phyloP scores from a whole-genome alignment of 2,888 invertebrate species.

The Anaspis maculata region DNA sequence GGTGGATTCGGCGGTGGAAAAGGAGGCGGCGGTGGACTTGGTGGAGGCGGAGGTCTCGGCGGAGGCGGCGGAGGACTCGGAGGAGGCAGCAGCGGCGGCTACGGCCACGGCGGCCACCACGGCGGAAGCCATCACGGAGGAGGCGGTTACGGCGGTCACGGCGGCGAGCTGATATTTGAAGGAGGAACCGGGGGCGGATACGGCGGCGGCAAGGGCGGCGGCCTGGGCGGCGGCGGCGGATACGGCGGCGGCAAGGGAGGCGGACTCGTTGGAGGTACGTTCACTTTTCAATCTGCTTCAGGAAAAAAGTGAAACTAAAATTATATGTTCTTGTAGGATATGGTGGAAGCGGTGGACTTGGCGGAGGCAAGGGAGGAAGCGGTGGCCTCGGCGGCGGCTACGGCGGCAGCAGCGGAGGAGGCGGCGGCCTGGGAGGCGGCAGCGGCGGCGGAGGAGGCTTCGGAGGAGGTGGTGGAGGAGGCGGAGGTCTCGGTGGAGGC shows the following conservation, averaged over 20 bases:
- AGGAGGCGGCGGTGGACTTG: conserved; percentile 5
- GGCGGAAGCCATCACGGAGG: conserved; percentile 3
- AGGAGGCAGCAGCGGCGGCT: no score
- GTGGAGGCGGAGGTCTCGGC: no score
- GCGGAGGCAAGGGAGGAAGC: conserved; percentile 7
- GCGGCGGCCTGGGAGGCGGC: no score
- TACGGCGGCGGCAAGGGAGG: conserved; percentile 1
- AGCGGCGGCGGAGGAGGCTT: no score
- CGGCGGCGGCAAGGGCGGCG: conserved; percentile 3
- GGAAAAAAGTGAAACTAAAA: no score
- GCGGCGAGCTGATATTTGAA: no score
- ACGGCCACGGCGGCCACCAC: conserved; percentile 4
- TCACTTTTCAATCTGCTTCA: no score
- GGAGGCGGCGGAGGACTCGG: no score
- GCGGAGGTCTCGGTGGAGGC: no score
- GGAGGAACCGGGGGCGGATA: conserved; percentile 4
- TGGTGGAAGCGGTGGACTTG: conserved; percentile 6
- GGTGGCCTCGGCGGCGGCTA: conserved; percentile 8
- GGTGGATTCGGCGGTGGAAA: not conserved
- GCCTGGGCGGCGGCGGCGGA: no score
- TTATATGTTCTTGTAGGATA: no score
- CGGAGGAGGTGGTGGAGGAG: conserved; percentile 4
- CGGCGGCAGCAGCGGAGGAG: not conserved
- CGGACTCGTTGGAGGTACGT: conserved; percentile 5
- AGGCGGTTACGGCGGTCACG: conserved; percentile 3